A percentile compares a stretch with the other conserved stretches of the same genome.
These are phyloP conservation scores for Drosophila flavopinicola DNA, from an alignment of 2,888 invertebrate genomes.

Conservation along the genomic window DNA sequence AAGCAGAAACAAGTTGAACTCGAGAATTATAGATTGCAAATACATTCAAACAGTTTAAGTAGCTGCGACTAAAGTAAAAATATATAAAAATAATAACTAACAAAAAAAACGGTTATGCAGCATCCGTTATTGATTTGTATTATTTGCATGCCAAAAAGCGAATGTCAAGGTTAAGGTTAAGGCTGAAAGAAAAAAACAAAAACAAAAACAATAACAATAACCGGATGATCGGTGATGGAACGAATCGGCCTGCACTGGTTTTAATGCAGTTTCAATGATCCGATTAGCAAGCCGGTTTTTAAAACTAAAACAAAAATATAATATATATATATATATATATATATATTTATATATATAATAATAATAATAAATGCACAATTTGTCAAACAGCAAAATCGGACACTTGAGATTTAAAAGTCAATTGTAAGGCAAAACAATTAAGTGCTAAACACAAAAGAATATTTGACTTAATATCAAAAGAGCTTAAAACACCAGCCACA, in stretches of 20 bases:
- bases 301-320: constrained; percentile 12
- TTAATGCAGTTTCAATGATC: constrained; percentile 18
- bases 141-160: constrained; percentile 23
- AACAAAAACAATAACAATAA: not conserved
- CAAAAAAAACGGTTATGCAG: constrained; percentile 10
- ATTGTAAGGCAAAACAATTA: constrained; percentile 13
- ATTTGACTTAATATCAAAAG: constrained; percentile 15
- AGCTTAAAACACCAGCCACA: constrained; percentile 8
- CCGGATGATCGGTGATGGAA: constrained; percentile 1
- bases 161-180: constrained; percentile 70
- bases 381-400: constrained; percentile 22
- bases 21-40: constrained; percentile 40
- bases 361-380: constrained; percentile 55
- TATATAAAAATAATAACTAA: not conserved
- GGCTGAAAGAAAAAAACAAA: not conserved
- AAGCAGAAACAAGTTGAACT: constrained; percentile 53
- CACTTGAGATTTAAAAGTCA: constrained; percentile 21
- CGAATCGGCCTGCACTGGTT: constrained; percentile 6
- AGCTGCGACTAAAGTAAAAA: not conserved
- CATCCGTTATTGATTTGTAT: constrained; percentile 16
- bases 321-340: constrained; percentile 20
- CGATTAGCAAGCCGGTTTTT: constrained; percentile 32
- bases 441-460: constrained; percentile 18
- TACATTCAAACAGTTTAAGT: constrained; percentile 28
- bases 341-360: too few species aligned